phyloP scores from a whole-genome alignment of 2,797 vertebrate species.

The Melopsittacus undulatus region DNA sequence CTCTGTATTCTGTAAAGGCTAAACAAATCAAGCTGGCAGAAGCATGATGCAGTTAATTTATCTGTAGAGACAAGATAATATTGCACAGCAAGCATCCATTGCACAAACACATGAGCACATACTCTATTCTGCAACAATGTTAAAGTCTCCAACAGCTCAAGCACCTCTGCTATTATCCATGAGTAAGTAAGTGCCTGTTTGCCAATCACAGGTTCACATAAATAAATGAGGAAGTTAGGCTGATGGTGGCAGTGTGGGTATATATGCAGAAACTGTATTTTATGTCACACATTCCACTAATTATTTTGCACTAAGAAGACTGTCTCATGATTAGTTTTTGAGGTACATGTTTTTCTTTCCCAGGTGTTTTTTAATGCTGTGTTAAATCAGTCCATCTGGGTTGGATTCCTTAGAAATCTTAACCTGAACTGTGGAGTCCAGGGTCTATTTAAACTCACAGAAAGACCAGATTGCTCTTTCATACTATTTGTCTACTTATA shows the following conservation, averaged over 20 bases:
- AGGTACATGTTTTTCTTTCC: conserved; percentile 30
- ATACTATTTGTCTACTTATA: conserved; percentile 16
- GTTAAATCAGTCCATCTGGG: conserved; percentile 24
- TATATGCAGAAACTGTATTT: not conserved
- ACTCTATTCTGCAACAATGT: not conserved
- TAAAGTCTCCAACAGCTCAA: conserved; percentile 1
- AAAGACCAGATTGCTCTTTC: not conserved
- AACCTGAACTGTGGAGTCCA: not conserved
- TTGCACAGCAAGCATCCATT: conserved; percentile 26
- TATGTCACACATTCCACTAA: not conserved
- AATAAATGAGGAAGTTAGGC: not conserved
- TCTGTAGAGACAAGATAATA: conserved; percentile 56
- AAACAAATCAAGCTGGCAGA: conserved; percentile 56
- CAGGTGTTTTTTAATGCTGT: conserved; percentile 23
- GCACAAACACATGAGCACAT: conserved; percentile 7
- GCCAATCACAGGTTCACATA: not conserved
- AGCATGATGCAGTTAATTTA: conserved; percentile 40
- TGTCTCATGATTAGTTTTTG: conserved; percentile 1
- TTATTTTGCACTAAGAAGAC: conserved; percentile 36
- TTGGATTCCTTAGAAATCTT: conserved; percentile 12
- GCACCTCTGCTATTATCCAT: not conserved
- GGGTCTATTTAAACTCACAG: not conserved
- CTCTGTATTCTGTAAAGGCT: conserved; percentile 35
- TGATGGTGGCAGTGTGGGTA: conserved; percentile 38
- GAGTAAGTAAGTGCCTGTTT: not conserved